Evolutionary conservation across 2,797 vertebrate genomes (phyloP), one percentile per base, ranked within the genome.

Genomic region (Toxotes lorentzi): DNA sequence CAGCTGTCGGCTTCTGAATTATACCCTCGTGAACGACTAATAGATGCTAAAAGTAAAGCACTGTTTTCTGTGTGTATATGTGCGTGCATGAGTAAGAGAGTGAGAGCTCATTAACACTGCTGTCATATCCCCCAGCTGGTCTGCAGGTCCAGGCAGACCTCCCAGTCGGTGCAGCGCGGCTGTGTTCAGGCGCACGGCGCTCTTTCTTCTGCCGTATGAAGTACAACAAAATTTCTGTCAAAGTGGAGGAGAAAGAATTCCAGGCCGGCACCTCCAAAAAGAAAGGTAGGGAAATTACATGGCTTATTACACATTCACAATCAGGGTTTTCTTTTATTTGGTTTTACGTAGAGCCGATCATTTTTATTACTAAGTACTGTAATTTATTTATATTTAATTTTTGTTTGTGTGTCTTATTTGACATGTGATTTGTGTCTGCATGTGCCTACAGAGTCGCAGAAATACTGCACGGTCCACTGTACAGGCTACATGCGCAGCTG

Each of bases 141-240:
- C 94, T 98, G 68, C 97, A 96, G 95, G 96, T 97, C 57, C 96
- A 95, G 83, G 93, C 95, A 75, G 95, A 97, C 91, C 94, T 97
- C 74, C 96, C 96, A 32, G 86, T 94, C 8, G 94, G 95, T 65
- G 92, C 95, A 10, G 87, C 93, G 4, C 94, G 90, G 9, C 89
- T 98, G 61, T 96, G 95, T 88, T 95, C 97, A 1, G 98, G 97
- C 1, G 97, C 97, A 23, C 95, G 98, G 0, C 96, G 97, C 63
- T 99, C 97, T 45, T 99, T 99, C 90, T 99, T 99, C 93, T 99
- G 97, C 78, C 96, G 97, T 59, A 97, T 99, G 88, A 98, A 97
- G 90, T 96, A 92, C 79, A 96, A 96, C 88, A 96, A 96, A 88
- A 78, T 92, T 40, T 82, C 91, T 1, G 87, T 97, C 34, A 97